Evolutionary conservation across 2,797 vertebrate genomes (phyloP), one percentile per base, ranked within the genome.

Genomic region (Rousettus madagascariensis): DNA sequence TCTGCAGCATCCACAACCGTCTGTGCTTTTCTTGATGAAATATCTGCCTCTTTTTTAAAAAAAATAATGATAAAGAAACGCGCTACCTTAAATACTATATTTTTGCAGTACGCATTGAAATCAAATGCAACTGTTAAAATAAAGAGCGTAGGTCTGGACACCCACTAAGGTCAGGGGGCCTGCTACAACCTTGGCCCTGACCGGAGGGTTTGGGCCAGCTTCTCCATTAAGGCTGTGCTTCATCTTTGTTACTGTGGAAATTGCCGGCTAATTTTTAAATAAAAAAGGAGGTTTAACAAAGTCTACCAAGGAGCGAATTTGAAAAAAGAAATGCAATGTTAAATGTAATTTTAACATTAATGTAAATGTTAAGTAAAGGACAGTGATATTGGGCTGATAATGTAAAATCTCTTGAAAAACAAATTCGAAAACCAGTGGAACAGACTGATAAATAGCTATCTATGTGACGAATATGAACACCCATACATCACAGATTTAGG

Each of bases 231-330:
- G 55, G 6, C 15, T 85, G 61, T 49, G 49, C 66, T 95, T 86
- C 63, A 24, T 86, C 49, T 78, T 75, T 53, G 46, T 46, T 53
- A 22, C 53, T 46, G 11, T 28, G 80, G n/a, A 84, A 53, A 83
- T 26, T 66, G 63, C 71, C 83, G 78, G 57, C 49, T 89, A 57
- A 89, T 74, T 71, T 96, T 94, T 72, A 95, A 94, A 94, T 89
- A 41, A 53, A 91, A 68, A 86, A 57, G 43, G 9, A 83, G 15
- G 28, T 41, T 82, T 82, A 68, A 59, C 17, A 74, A 86, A 92
- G 51, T 74, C 55, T 91, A 88, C 13, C 57, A 43, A 94, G 26
- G 72, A 71, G 11, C 11, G 78, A 69, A 66, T 71, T 55, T 46
- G 4, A 15, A 43, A 43, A 75, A 59, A 28, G 61, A 33, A 41